phyloP scores from a whole-genome alignment of 2,797 vertebrate species.

The Acanthurus leucopareius region DNA sequence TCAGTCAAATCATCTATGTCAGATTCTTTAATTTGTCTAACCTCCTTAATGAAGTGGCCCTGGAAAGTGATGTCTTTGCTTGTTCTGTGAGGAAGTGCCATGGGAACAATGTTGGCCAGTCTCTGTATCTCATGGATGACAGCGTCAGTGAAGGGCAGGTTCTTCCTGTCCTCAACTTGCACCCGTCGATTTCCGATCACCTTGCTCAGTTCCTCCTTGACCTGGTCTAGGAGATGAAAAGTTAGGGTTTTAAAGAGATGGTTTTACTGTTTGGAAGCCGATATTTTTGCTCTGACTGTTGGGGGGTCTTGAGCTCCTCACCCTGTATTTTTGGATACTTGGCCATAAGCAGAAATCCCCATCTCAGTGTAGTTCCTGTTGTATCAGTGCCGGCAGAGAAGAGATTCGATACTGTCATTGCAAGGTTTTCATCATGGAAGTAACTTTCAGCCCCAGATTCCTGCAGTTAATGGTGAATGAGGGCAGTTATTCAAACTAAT shows the following conservation, averaged over 20 bases:
- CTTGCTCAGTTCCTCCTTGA: conserved; percentile 65
- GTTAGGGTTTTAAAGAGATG: too few species aligned
- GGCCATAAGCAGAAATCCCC: conserved; percentile 73
- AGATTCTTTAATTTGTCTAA: too few species aligned
- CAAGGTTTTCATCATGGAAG: conserved; percentile 20
- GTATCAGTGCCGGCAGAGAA: conserved; percentile 52
- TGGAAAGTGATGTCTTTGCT: conserved; percentile 70
- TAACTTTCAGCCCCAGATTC: conserved; percentile 26
- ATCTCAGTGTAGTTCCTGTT: conserved; percentile 62
- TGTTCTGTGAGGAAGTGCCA: conserved; percentile 46
- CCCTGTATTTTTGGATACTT: conserved; percentile 77
- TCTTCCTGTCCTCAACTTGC: conserved; percentile 52
- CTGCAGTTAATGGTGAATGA: not conserved
- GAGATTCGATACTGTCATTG: conserved; percentile 45
- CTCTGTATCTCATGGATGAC: conserved; percentile 77
- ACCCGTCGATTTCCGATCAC: conserved; percentile 57
- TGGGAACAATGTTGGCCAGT: conserved; percentile 47
- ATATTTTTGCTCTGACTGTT: too few species aligned
- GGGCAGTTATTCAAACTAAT: not conserved
- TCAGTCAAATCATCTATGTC: too few species aligned
- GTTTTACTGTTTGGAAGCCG: too few species aligned
- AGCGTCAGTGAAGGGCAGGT: conserved; percentile 67
- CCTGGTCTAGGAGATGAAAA: conserved; percentile 39
- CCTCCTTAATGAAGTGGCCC: conserved; percentile 75
- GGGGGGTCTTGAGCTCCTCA: conserved; percentile 24